Evolutionary conservation across 2,797 vertebrate species (phyloP), one percentile per base, ranked within the genome.

Genomic region (Hydrolagus colliei): DNA sequence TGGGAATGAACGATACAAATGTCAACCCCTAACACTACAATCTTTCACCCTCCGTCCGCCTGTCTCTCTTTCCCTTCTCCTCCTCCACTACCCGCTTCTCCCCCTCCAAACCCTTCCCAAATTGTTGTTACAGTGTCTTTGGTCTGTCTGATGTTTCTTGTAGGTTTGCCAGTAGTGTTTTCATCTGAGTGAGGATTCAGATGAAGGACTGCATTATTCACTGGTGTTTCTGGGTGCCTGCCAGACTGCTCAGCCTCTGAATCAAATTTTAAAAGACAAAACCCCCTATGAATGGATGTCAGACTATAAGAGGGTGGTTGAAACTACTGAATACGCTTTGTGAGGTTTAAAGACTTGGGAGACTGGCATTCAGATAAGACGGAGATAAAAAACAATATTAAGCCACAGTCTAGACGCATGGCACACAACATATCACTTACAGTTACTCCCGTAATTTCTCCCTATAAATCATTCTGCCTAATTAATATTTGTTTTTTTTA

Each of bases 141-240:
- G 65, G 79, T 84, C 79, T 71, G 79, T 61, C 27, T 35, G 65
- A 84, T 68, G 27, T 71, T 71, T 84, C 79, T 84, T 84, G 79
- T 71, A 67, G 79, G 16, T 32, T 41, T 84, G 79, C 79, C 79
- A 71, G 79, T 52, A 71, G 79, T 93, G 92, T 94, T 93, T 92
- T 93, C 89, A 89, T 86, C 68, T 18, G 71, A 86, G n/a, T 61
- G 52, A 27, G 61, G 85, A 61, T 72, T 91, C 92, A 92, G 91
- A 94, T 94, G 93, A 94, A 94, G 93, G 93, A 91, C 89, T 87
- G 92, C 93, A 94, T 94, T 94, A 92, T 94, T 92, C 91, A 91
- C 91, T 91, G 91, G 90, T 79, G 90, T 90, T 92, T 92, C 86
- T 94, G 93, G 93, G 92, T 93, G 92, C 93, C 93, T 93, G 93